These are phyloP conservation scores for Phalacrocorax carbo DNA, from an alignment of 2,113 vertebrate species.

Conservation along the genomic window DNA sequence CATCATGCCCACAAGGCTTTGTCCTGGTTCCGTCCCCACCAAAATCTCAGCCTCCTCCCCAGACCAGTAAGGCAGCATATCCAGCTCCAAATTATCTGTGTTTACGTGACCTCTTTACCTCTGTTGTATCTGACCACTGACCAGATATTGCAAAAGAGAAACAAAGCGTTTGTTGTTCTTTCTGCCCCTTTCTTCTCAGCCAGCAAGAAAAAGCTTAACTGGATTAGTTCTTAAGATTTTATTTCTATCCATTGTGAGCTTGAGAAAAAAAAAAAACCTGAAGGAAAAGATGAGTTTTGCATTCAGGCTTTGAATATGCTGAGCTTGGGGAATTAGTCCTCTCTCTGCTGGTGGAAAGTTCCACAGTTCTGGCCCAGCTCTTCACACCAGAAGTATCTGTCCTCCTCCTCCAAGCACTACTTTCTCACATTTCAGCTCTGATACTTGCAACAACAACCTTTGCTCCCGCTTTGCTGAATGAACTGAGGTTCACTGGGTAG, in stretches of 20 bases:
- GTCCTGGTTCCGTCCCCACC: not conserved
- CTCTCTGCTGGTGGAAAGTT: constrained; percentile 48
- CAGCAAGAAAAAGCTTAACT: not conserved
- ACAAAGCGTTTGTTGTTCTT: constrained; percentile 33
- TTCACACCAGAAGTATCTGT: not conserved
- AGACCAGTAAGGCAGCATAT: not conserved
- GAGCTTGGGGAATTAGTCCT: constrained; percentile 30
- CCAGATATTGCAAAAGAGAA: constrained; percentile 10
- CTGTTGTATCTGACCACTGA: not conserved
- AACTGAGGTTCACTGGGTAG: not conserved
- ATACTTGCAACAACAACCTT: not conserved
- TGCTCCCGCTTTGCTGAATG: not conserved
- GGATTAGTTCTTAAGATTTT: constrained; percentile 25
- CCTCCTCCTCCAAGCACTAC: not conserved
- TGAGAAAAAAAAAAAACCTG: not conserved
- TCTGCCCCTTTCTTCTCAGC: not conserved
- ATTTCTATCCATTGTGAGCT: constrained; percentile 44
- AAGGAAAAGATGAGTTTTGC: constrained; percentile 62
- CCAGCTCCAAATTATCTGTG: not conserved
- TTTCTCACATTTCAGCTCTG: constrained; percentile 3
- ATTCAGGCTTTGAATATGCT: constrained; percentile 43
- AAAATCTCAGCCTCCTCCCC: not conserved
- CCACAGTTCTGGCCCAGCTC: constrained; percentile 29
- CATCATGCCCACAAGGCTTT: not conserved
- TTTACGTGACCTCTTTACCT: not conserved